These are phyloP conservation scores for Pangasius larnaudii DNA, from an alignment of 2,797 vertebrate genomes.

Conservation along the genomic window DNA sequence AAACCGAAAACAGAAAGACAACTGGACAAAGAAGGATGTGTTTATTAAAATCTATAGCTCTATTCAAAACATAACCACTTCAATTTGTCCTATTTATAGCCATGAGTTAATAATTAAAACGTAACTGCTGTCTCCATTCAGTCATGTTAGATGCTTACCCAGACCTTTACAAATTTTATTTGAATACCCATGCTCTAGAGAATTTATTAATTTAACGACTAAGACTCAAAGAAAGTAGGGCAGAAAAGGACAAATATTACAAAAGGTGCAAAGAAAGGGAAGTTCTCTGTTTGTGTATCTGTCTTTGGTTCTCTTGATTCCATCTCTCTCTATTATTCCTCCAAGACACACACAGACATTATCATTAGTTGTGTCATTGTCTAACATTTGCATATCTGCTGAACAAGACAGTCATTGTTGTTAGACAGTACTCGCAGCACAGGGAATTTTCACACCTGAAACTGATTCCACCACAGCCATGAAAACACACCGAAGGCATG, in stretches of 20 bases:
- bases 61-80: neutral
- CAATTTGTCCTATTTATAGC: neutral
- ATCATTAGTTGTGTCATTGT: slow-evolving; percentile 16
- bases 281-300: neutral
- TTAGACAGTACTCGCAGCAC: neutral
- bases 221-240: neutral
- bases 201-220: neutral
- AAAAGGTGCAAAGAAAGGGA: too few relatives aligned
- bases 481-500: slow-evolving; percentile 14
- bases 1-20: neutral
- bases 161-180: neutral
- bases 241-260: neutral
- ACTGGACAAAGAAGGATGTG: neutral
- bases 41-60: neutral
- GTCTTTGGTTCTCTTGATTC: neutral
- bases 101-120: neutral
- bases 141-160: neutral
- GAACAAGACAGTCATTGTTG: slow-evolving; percentile 30
- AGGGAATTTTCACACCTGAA: neutral
- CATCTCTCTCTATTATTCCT: neutral
- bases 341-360: neutral
- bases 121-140: neutral
- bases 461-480: neutral
- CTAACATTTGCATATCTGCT: slow-evolving; percentile 4
- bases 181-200: neutral